Conservation (phyloP, 1,140 invertebrate genomes). For the Aphelenchoides besseyi region DNA sequence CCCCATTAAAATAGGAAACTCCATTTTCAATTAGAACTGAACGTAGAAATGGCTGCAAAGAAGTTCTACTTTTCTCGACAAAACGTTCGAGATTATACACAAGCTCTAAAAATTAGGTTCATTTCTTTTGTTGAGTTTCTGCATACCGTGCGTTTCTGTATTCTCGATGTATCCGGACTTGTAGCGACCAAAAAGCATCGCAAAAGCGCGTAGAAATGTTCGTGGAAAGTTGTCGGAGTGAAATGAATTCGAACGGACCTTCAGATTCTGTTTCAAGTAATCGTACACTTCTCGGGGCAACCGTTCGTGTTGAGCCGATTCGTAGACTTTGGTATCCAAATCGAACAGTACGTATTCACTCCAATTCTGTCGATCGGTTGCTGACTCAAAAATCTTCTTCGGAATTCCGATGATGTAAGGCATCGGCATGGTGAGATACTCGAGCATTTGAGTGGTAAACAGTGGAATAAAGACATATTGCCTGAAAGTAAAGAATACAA, state of each 20-base stretch:
- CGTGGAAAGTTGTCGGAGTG: constrained; percentile 16
- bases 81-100: constrained; percentile 17
- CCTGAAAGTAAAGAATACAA: background rate
- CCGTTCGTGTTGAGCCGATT: background rate
- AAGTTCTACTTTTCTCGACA: background rate
- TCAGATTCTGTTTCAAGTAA: constrained; percentile 23
- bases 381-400: background rate
- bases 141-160: constrained; percentile 18
- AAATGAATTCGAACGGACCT: background rate
- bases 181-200: constrained; percentile 7
- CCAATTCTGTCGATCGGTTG: background rate
- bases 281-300: background rate
- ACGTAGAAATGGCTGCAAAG: constrained; percentile 1
- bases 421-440: background rate
- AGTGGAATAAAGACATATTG: background rate
- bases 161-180: background rate
- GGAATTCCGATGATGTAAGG: constrained; percentile 18
- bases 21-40: constrained; percentile 15
- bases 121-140: background rate
- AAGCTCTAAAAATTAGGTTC: constrained; percentile 15
- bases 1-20: constrained; percentile 10
- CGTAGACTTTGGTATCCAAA: constrained; percentile 9
- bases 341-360: constrained; percentile 14
- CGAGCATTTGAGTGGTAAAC: background rate
- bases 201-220: constrained; percentile 8